Base-by-base conservation (phyloP, 2,113 vertebrate species). In the Lagopus muta region DNA sequence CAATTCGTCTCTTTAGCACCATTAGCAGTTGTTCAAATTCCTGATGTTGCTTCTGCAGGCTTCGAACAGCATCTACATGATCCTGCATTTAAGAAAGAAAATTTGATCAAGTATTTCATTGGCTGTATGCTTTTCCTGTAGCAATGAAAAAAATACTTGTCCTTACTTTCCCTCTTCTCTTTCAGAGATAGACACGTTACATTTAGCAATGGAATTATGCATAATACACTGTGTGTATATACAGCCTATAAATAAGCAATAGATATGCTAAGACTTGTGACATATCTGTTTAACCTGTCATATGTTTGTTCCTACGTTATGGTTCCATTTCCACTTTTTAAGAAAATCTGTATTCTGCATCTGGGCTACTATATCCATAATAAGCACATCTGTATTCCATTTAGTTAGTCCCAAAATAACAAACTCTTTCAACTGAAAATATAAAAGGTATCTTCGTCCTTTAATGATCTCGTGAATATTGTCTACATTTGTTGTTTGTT, bases 21-120 rank as follows among this genome's bases (percentile, higher is more conserved):
- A 94, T 89, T 73, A 99, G 96, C n/a, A 98, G 95, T 48, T 78
- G 93, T 38, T 97, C 98, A 94, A 98, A 97, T 80, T 98, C 98
- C 18, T 98, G 98, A 86, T 99, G 99, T 19, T 96, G 97, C 64
- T 98, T 98, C 83, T 99, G 85, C 45, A 99, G 96, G 89, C 95
- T 97, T 93, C 94, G 97, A 66, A 98, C 97, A 27, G 97, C 97
- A 90, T 98, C 97, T 65, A 98, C 89, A 0, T 98, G 98, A 85
- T 99, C 98, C 99, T 99, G 90, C 16, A 93, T 67, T 84, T 83
- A 62, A 77, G 36, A 43, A 76, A 85, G 30, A 90, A 84, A 78
- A 60, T 30, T 30, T 17, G 6, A 52, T 60, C 10, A 52, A 24
- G 8, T 15, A 9, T 76, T 80, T 61, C 43, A 61, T 71, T 72